phyloP scores from a whole-genome alignment of 2,113 vertebrate species.

The Silurus asotus region DNA sequence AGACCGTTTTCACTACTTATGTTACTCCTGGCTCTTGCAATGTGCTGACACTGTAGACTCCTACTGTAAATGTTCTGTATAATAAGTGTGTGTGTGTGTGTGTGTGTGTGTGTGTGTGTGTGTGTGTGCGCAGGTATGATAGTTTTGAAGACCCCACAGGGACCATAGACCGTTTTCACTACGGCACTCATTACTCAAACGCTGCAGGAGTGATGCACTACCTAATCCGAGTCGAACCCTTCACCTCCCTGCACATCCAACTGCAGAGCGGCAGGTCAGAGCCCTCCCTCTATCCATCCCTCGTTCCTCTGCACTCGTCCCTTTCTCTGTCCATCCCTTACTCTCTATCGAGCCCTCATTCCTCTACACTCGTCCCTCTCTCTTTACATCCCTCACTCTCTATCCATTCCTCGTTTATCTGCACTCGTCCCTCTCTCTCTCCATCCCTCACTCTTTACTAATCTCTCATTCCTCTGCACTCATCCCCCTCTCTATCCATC shows the following conservation, averaged over 20 bases:
- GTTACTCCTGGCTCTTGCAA: too few relatives aligned
- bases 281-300: too few relatives aligned
- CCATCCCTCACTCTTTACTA: too few relatives aligned
- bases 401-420: not conserved
- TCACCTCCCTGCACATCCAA: constrained; percentile 95
- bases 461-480: not conserved
- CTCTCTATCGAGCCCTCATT: not conserved
- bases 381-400: too few relatives aligned
- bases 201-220: constrained; percentile 98
- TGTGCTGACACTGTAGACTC: not conserved
- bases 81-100: not conserved
- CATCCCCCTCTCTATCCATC: too few relatives aligned
- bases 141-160: constrained; percentile 96
- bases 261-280: constrained; percentile 91
- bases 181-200: constrained; percentile 97
- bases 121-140: constrained; percentile 77
- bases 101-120: constrained; percentile 13
- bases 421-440: not conserved
- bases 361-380: not conserved
- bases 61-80: not conserved
- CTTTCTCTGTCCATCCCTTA: not conserved
- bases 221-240: constrained; percentile 91
- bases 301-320: not conserved
- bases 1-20: constrained; percentile 94
- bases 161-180: constrained; percentile 93